phyloP scores from a whole-genome alignment of 2,888 invertebrate genomes.

The Villa cingulata region DNA sequence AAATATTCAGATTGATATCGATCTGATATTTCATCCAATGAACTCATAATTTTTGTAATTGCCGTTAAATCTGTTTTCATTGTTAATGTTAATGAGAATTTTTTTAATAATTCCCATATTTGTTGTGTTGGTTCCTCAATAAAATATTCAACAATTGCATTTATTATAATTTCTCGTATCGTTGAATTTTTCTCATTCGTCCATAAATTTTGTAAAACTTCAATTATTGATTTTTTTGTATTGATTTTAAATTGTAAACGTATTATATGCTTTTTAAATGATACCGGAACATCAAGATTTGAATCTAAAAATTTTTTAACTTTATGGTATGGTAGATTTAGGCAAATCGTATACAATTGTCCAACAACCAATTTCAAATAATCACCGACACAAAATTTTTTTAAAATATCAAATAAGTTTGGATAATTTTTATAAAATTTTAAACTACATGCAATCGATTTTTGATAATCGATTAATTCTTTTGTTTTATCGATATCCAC shows the following conservation, averaged over 20 bases:
- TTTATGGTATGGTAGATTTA: not conserved
- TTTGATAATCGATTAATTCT: not conserved
- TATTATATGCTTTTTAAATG: not conserved
- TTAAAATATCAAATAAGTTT: not conserved
- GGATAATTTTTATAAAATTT: not conserved
- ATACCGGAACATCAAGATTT: not conserved
- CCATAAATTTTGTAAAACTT: not conserved
- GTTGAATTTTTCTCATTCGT: not conserved
- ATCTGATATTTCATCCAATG: not conserved
- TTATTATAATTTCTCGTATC: not conserved
- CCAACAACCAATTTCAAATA: not conserved
- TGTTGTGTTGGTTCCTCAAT: not conserved
- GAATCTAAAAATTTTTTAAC: not conserved
- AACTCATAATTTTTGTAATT: not conserved
- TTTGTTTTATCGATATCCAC: not conserved
- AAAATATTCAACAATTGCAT: not conserved
- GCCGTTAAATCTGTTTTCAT: not conserved
- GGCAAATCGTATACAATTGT: not conserved
- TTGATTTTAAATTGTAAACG: not conserved
- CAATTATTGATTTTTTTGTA: too few species aligned
- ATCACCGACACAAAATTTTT: not conserved
- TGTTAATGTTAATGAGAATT: too few species aligned
- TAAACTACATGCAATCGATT: not conserved
- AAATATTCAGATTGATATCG: not conserved
- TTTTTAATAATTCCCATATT: not conserved